Percentiles rank a stretch among this genome's conserved stretches.
Evolutionary conservation across 2,113 vertebrate genomes (phyloP).

Genomic region (Hemichromis elongatus): DNA sequence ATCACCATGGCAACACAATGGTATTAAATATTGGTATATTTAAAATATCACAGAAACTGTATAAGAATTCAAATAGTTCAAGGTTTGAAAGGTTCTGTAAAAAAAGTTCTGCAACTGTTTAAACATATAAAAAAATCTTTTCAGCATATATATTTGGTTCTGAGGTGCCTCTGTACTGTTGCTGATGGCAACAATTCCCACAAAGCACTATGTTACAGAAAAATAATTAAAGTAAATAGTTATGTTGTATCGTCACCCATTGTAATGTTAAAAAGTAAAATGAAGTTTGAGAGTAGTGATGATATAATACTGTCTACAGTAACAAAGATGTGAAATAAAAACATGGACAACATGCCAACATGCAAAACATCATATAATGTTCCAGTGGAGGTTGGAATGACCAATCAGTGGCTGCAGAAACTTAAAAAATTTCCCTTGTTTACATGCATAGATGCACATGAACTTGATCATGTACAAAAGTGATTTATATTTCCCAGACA

Average conservation of each 20-base stretch:
- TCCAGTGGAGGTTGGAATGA: neutral
- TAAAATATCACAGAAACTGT: neutral
- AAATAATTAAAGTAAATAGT: neutral
- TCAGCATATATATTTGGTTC: neutral
- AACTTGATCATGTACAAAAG: neutral
- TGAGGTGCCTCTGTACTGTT: neutral
- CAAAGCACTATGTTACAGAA: neutral
- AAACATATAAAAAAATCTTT: neutral
- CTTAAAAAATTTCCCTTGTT: neutral
- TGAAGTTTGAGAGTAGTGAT: neutral
- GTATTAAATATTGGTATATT: neutral
- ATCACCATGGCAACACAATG: slow-evolving; percentile 3
- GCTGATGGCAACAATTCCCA: neutral
- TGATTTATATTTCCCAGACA: neutral
- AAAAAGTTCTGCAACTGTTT: neutral
- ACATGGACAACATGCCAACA: neutral
- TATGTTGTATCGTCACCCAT: neutral
- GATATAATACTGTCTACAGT: neutral
- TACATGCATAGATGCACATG: neutral
- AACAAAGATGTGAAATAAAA: neutral
- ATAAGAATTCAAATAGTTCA: neutral
- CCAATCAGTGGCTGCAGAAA: neutral
- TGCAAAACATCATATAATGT: no score
- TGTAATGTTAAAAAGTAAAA: neutral
- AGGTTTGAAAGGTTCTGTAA: neutral